A percentile compares a stretch with the other conserved stretches of the same genome.
Evolutionary conservation across 1,140 invertebrate species (phyloP).

Genomic region (Hylaeus anthracinus): DNA sequence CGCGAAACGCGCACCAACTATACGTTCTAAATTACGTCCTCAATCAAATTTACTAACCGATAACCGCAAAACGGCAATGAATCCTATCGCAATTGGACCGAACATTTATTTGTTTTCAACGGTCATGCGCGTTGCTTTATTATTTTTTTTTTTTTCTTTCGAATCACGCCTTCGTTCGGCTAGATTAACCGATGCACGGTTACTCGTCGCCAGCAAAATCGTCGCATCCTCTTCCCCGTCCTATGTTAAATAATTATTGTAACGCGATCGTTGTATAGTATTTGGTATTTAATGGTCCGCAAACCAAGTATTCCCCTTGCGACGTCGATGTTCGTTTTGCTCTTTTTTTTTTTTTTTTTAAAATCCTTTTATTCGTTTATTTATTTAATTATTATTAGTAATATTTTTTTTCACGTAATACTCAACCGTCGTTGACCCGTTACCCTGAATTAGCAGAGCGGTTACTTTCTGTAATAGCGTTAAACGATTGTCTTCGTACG

Average conservation of each 20-base stretch:
- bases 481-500: slow-evolving; percentile 65
- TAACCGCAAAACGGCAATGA: slow-evolving; percentile 14
- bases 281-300: slow-evolving; percentile 73
- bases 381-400: slow-evolving; percentile 12
- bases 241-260: slow-evolving; percentile 73
- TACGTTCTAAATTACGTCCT: slow-evolving; percentile 48
- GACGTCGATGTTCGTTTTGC: slow-evolving; percentile 26
- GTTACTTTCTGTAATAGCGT: slow-evolving; percentile 61
- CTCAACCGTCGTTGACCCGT: slow-evolving; percentile 29
- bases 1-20: slow-evolving; percentile 24
- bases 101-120: neutral
- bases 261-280: slow-evolving; percentile 76
- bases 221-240: neutral
- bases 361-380: neutral
- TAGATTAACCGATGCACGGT: neutral
- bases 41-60: slow-evolving; percentile 65
- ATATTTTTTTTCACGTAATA: neutral
- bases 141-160: no score
- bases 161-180: neutral
- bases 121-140: neutral
- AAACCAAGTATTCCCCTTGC: slow-evolving; percentile 66
- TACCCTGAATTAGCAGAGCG: slow-evolving; percentile 25
- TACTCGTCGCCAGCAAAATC: neutral
- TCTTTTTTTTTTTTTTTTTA: no score
- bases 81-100: slow-evolving; percentile 12